Base-by-base conservation (phyloP, 2,888 invertebrate genomes). In the Zele albiditarsus region DNA sequence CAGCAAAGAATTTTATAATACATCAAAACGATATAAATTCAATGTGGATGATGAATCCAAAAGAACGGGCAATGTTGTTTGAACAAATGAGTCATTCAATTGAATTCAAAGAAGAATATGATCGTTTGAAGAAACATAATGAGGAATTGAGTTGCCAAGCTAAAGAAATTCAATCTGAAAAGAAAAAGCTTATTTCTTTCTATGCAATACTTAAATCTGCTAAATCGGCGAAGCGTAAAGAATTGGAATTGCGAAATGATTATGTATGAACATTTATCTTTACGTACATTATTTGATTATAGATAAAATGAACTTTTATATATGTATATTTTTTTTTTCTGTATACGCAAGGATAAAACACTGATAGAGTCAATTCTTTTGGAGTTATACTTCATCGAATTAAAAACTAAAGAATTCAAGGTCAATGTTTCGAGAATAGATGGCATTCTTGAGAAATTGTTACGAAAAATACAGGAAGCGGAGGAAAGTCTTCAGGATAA, bases 41-140 rank as follows among this genome's bases (percentile, higher is more conserved):
- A 78, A 97, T 99, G 80, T 98, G 98, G 10, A 98, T 98, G 96
- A 98, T 98, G 91, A 98, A 96, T 89, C 97, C 98, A 0, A 98
- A 98, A 87, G 98, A 99, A 89, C 93, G 98, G 85, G 98, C 98
- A 0, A 93, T 93, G 0, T 91, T 98, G 49, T 98, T 99, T 91
- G 99, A 99, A 88, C 97, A 98, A 91, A 97, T 99, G 77, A 97
- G 98, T 90, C 96, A 97, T n/a, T 98, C 98, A 66, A 96, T 95
- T 6, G 94, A 95, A 6, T 90, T 97, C 25, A 97, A 97, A 88
- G 95, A 96, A 79, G 97, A 98, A 84, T 99, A 99, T 88, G 97
- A 98, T 69, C 88, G 89, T 85, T 92, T 77, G 3, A 62, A 65
- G 98, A 87, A 97, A 97, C 87, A 97, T 98, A 88, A 95, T 97